Conservation (phyloP, 1,140 invertebrate genomes). For the Stenopsyche tienmushanensis region DNA sequence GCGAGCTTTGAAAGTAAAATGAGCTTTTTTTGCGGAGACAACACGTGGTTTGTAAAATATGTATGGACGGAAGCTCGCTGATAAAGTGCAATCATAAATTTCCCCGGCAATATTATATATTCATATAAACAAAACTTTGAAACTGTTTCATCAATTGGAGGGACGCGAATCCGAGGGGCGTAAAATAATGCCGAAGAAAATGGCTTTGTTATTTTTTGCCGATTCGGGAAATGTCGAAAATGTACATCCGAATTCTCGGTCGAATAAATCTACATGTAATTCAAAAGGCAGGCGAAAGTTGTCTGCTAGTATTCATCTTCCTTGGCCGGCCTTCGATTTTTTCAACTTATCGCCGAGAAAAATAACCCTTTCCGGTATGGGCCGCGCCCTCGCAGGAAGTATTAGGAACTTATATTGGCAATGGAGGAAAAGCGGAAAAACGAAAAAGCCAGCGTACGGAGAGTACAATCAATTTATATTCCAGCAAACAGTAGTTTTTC, state of each 20-base stretch:
- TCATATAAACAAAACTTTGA: no score
- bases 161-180: no score
- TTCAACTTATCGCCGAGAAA: neutral
- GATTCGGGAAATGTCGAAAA: no score
- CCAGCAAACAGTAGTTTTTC: slow-evolving; percentile 37
- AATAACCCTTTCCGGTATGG: neutral
- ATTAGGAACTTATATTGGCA: slow-evolving; percentile 24
- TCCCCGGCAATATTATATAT: no score
- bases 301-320: neutral
- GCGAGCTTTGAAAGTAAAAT: no score
- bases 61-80: no score
- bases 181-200: no score
- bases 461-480: slow-evolving; percentile 39
- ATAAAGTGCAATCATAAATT: no score
- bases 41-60: no score
- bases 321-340: neutral
- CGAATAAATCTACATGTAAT: neutral
- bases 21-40: no score
- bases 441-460: slow-evolving; percentile 15
- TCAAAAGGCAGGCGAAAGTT: neutral
- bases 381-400: neutral
- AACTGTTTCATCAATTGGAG: no score
- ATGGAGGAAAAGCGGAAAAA: neutral
- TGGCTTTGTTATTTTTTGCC: no score
- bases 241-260: neutral